Evolutionary conservation across 2,797 vertebrate species (phyloP), one percentile per base, ranked within the genome.

Genomic region (Tapirus indicus): DNA sequence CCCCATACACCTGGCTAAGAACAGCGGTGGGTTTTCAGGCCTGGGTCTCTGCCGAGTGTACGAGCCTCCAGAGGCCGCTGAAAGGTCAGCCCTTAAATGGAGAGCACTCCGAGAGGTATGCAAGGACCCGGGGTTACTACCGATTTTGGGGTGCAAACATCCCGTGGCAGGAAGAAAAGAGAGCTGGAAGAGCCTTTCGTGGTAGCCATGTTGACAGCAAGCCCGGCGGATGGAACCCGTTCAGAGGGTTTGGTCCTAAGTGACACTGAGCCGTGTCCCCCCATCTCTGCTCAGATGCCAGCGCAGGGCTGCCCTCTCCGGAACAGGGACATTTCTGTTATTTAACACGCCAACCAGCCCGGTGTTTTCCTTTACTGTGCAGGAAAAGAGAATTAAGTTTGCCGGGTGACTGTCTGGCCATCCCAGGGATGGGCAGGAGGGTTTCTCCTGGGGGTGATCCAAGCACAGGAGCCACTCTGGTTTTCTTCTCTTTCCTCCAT

Each of bases 361-460:
- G n/a, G 14, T 18, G 47, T 38, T 38, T 38, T 32, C 78, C 27
- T 41, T 72, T 38, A 8, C 23, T 25, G 23, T 38, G 66, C 68
- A 82, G 78, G 35, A 71, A 21, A 38, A 20, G 44, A 47, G 44
- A 56, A 21, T 44, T 21, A 54, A 77, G n/a, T 56, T 25, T 32
- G 52, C 52, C 38, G 13, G 49, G 44, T 18, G 44, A 60, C 38
- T 32, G 14, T 25, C 25, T 25, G 62, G 25, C 62, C 11, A 32
- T 29, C 9, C 0, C 17, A 32, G 20, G 1, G 25, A 35, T 0
- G 5, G 17, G 1, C 17, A 0, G 64, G 75, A 23, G 52, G 23
- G 49, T 16, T 58, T 54, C 49, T 20, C 16, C 54, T 6, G 56
- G 79, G 58, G 38, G 27, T 52, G 38, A 18, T 32, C 38, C 10